Base-by-base conservation (phyloP, 1,140 invertebrate genomes). In the Mesaphorura yosii region DNA sequence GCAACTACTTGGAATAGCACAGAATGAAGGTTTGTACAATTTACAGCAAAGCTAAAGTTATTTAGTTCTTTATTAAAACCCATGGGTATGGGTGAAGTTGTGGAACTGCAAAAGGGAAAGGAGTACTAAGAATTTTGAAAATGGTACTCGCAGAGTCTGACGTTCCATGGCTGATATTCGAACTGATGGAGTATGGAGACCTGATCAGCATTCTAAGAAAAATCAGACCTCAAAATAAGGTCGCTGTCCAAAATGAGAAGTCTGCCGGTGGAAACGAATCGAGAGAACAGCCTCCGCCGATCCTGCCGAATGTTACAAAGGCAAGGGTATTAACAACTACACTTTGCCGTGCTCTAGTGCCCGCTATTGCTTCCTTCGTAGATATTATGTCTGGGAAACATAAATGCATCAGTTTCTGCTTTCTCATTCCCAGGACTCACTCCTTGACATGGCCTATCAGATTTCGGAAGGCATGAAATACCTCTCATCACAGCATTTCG, bases 111-210 rank as follows among this genome's bases (percentile, higher is more conserved):
- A 34, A 34, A 34, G n/a, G 10, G 31, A 34, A 34, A 10, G n/a
- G n/a, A 34, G 10, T 34, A 34, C n/a, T 34, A 10, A 34, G 31
- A 34, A 34, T 10, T n/a, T 10, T 10, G 31, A n/a, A n/a, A n/a
- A n/a, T n/a, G n/a, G n/a, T n/a, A n/a, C n/a, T n/a, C 28, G 26
- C 72, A 80, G 86, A 85, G 45, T 72, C 72, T 1, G 75, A 69
- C 7, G 75, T 77, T 26, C 88, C 88, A 0, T 91, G 86, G 79
- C 90, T 93, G 86, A 78, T 94, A 2, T 94, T 92, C 66, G 88
- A 94, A 66, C 92, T 81, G 64, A 94, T 94, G 89, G 77, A 82
- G 19, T 78, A 84, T 68, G 89, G 89, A 0, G 88, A 94, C 66
- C 71, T 94, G 38, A 84, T 87, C 0, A 83, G 87, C 52, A 77